Percentiles rank a stretch among this genome's conserved stretches.
These are phyloP conservation scores for Saxidomus purpurata DNA, from an alignment of 1,140 invertebrate species.

Conservation along the genomic window DNA sequence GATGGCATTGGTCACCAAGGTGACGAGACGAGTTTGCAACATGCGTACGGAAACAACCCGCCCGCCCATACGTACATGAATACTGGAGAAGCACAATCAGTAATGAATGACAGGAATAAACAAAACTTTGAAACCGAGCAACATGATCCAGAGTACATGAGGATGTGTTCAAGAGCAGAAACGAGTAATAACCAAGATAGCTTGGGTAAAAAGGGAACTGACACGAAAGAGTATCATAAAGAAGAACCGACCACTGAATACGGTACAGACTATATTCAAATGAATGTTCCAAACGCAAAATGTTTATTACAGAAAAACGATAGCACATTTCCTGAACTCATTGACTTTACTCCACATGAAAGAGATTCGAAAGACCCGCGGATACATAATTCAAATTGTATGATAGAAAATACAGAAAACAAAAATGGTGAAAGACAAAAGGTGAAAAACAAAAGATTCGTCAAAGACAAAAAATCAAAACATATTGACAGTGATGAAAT, in stretches of 20 bases:
- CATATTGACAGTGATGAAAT: no score
- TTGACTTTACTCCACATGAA: background rate
- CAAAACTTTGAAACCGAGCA: background rate
- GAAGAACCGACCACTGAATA: background rate
- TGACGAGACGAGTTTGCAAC: background rate
- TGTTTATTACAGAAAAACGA: background rate
- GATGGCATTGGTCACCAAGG: background rate
- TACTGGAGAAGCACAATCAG: background rate
- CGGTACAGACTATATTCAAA: background rate
- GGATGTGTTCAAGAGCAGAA: background rate
- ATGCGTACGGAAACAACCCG: background rate
- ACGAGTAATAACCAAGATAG: background rate
- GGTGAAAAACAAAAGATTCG: background rate
- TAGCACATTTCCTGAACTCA: background rate
- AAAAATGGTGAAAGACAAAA: background rate
- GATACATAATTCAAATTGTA: background rate
- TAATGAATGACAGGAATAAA: background rate
- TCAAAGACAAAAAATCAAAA: background rate
- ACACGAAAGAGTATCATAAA: background rate
- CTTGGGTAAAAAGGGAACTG: background rate
- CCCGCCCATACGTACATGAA: background rate
- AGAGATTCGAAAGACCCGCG: background rate
- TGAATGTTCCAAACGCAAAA: background rate
- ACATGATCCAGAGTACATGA: background rate
- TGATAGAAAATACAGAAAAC: background rate